A percentile compares a stretch with the other conserved stretches of the same genome.
phyloP scores from a whole-genome alignment of 2,888 invertebrate species.

The Stramonita haemastoma region DNA sequence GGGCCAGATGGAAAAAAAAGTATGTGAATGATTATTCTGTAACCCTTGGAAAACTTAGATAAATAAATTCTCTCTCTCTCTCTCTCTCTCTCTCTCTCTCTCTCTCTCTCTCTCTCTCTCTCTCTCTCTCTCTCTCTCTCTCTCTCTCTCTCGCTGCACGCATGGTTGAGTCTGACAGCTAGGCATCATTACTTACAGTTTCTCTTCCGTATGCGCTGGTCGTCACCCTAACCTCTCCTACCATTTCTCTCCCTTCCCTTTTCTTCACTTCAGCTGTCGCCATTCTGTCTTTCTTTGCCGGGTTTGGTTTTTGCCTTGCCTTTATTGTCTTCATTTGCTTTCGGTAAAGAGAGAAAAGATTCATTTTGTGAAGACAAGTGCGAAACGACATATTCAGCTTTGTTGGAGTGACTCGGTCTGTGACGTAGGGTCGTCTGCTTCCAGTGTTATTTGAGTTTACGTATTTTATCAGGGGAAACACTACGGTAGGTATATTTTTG shows the following conservation, averaged over 20 bases:
- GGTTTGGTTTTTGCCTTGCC: too few species aligned
- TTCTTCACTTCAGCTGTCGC: not conserved
- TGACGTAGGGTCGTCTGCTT: conserved; percentile 21
- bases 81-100: not conserved
- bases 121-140: too few species aligned
- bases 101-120: not conserved
- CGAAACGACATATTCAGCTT: not conserved
- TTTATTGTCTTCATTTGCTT: too few species aligned
- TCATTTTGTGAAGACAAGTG: not conserved
- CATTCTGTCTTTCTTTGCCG: not conserved
- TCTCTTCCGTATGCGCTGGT: not conserved
- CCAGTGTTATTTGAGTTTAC: not conserved
- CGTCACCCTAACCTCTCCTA: not conserved
- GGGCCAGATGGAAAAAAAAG: too few species aligned
- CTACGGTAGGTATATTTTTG: too few species aligned
- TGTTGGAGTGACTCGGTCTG: not conserved
- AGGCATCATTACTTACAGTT: not conserved
- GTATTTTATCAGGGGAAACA: too few species aligned
- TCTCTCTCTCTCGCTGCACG: not conserved
- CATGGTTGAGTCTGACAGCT: conserved; percentile 3
- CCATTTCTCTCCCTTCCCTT: not conserved
- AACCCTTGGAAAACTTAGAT: too few species aligned
- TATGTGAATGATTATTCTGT: too few species aligned
- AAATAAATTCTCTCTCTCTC: too few species aligned
- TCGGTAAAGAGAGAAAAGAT: too few species aligned